These are phyloP conservation scores for Drosophila pegasa DNA, from an alignment of 2,888 invertebrate species.

Conservation along the genomic window DNA sequence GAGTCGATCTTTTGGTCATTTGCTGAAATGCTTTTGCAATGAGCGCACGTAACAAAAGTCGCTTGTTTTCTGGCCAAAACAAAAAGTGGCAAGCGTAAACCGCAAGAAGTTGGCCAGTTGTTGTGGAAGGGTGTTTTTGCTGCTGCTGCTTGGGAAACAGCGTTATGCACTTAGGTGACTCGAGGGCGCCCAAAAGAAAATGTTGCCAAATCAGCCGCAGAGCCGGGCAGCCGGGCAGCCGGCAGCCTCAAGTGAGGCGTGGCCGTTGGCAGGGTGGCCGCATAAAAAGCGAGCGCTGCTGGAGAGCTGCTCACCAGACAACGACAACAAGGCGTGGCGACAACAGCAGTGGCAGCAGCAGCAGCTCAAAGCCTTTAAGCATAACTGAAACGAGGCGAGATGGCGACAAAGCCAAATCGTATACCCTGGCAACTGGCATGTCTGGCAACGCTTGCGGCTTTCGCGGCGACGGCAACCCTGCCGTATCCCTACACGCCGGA, in stretches of 20 bases:
- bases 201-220: constrained; percentile 78
- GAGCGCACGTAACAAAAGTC: constrained; percentile 64
- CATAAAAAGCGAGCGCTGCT: constrained; percentile 61
- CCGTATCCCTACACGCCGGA: constrained; percentile 54
- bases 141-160: constrained; percentile 46
- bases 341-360: constrained; percentile 39
- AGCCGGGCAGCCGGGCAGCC: constrained; percentile 29
- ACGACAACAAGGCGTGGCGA: constrained; percentile 64
- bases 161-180: constrained; percentile 71
- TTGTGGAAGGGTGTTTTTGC: constrained; percentile 60
- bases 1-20: constrained; percentile 29
- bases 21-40: constrained; percentile 47
- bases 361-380: constrained; percentile 44
- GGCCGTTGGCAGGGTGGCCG: constrained; percentile 36
- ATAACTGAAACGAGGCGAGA: constrained; percentile 36
- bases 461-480: constrained; percentile 41
- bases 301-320: constrained; percentile 59
- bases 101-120: constrained; percentile 75
- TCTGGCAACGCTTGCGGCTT: constrained; percentile 55
- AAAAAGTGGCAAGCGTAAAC: constrained; percentile 51
- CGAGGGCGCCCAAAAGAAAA: constrained; percentile 51
- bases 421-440: constrained; percentile 65
- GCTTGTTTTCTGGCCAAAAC: constrained; percentile 45
- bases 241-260: constrained; percentile 55
- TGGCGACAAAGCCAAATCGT: constrained; percentile 34